A percentile compares a stretch with the other conserved stretches of the same genome.
phyloP scores from a whole-genome alignment of 2,113 vertebrate genomes.

The Pteropus alecto region DNA sequence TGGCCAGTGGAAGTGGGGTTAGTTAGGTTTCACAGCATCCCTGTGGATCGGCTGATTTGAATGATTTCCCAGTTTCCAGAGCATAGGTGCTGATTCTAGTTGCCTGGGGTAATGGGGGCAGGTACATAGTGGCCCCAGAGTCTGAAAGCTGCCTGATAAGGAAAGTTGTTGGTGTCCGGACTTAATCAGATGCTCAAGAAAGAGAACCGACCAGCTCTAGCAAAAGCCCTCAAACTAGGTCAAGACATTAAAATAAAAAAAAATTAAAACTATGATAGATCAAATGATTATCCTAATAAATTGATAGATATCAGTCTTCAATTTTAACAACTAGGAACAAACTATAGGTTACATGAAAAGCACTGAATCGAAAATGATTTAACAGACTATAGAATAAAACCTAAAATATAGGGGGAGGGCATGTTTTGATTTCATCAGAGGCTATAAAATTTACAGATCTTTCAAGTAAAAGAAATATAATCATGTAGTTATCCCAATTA shows the following conservation, averaged over 20 bases:
- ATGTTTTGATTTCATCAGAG: background rate
- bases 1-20: too few relatives aligned
- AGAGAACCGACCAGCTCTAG: background rate
- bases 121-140: too few relatives aligned
- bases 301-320: background rate
- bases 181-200: too few relatives aligned
- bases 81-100: too few relatives aligned
- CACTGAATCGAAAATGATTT: background rate
- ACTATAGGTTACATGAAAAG: background rate
- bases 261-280: background rate
- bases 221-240: background rate
- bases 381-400: background rate
- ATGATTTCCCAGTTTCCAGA: too few relatives aligned
- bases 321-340: background rate
- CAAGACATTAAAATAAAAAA: background rate
- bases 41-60: too few relatives aligned
- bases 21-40: too few relatives aligned
- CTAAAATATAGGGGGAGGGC: background rate
- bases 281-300: background rate
- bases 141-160: too few relatives aligned
- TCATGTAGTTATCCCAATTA: background rate
- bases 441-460: background rate
- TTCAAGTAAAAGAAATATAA: background rate
- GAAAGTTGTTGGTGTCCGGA: too few relatives aligned
- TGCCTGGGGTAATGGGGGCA: too few relatives aligned